phyloP scores from a whole-genome alignment of 2,797 vertebrate genomes.

The Oreochromis grahami region DNA sequence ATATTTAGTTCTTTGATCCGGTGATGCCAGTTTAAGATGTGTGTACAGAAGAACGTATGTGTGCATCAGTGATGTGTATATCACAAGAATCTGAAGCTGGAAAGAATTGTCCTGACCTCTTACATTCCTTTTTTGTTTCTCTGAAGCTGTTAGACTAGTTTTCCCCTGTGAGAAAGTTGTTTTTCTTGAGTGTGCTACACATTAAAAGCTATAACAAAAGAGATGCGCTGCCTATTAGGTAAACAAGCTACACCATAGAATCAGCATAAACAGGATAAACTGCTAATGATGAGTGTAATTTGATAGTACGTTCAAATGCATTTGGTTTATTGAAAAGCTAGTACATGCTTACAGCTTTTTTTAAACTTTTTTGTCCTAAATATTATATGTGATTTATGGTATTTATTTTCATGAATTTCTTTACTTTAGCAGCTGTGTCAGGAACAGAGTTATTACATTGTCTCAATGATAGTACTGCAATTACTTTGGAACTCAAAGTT shows the following conservation, averaged over 20 bases:
- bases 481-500: neutral
- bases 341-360: neutral
- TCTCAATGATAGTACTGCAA: neutral
- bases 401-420: neutral
- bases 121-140: neutral
- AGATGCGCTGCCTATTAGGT: conserved; percentile 1
- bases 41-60: neutral
- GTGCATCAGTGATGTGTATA: neutral
- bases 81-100: neutral
- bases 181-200: conserved; percentile 11
- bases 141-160: neutral
- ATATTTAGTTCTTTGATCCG: neutral
- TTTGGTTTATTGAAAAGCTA: neutral
- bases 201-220: neutral
- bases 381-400: neutral
- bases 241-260: neutral
- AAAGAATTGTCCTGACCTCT: neutral
- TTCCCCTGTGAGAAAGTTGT: neutral
- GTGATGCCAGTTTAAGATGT: neutral
- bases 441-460: neutral
- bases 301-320: neutral
- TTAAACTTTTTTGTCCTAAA: neutral
- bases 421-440: neutral
- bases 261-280: neutral
- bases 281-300: neutral